Base-by-base conservation (phyloP, 2,888 invertebrate species). In the Tipula lateralis region DNA sequence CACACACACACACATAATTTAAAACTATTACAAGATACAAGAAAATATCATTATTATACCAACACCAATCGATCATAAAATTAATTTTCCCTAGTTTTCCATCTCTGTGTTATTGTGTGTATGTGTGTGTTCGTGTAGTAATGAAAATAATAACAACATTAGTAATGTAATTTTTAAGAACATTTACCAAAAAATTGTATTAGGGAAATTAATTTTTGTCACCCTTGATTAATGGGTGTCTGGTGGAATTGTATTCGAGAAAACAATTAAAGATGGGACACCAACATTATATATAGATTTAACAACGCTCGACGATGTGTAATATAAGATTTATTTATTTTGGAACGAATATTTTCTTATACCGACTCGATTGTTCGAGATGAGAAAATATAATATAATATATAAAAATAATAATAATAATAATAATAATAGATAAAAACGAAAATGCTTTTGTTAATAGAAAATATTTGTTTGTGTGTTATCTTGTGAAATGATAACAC, bases 131-230 rank as follows among this genome's bases (percentile, higher is more conserved):
- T n/a, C 16, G 24, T 66, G 24, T 19, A 66, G 24, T 39, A 39
- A 39, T 39, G n/a, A n/a, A 7, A 34, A 34, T 7, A 7, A 34
- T 12, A 34, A 34, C 34, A 3, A 34, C 12, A 34, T 34, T 34
- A 34, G 34, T 34, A 34, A 34, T 34, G 34, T 34, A 34, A 36
- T 9, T 36, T 36, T 44, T 44, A 44, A 44, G 16, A 44, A 4
- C n/a, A 66, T 24, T n/a, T n/a, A 66, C 66, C n/a, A n/a, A 66
- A 29, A 29, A 30, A 1, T 82, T 29, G n/a, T 82, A 82, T 82
- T 82, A 82, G 82, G 82, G n/a, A 82, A 82, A 82, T 82, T 82
- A 82, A 82, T 82, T 82, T 82, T 82, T 82, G 82, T 82, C 82
- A 82, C 30, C 30, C 30, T 66, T 82, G 82, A 82, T 82, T 82